A percentile compares a stretch with the other conserved stretches of the same genome.
Conservation (phyloP, 1,140 invertebrate genomes). For the Thaumatotibia leucotreta region DNA sequence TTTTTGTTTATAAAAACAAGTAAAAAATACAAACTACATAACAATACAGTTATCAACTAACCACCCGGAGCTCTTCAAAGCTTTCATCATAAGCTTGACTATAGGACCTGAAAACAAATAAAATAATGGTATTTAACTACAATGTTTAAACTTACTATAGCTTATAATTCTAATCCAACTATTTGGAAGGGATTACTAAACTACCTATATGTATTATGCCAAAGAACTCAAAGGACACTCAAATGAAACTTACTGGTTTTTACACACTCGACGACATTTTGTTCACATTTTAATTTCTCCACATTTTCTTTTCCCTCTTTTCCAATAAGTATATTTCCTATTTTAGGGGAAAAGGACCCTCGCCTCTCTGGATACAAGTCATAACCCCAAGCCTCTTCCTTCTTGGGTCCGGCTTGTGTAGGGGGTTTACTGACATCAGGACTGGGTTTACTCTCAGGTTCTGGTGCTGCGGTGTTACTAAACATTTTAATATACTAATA, state of each 20-base stretch:
- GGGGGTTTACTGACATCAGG: neutral
- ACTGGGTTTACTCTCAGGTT: neutral
- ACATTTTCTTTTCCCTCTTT: slow-evolving; percentile 81
- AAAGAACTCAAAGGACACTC: too few species aligned
- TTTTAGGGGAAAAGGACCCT: slow-evolving; percentile 77
- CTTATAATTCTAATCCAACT: too few species aligned
- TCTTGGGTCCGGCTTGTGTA: slow-evolving; percentile 18
- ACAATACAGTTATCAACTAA: slow-evolving; percentile 76
- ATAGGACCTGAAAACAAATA: slow-evolving; percentile 81
- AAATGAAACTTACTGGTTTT: slow-evolving; percentile 81
- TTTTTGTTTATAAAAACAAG: slow-evolving; percentile 19
- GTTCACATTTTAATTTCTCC: slow-evolving; percentile 88
- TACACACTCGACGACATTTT: slow-evolving; percentile 85
- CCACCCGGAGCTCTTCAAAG: slow-evolving; percentile 91
- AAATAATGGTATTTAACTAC: slow-evolving; percentile 7
- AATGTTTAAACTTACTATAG: too few species aligned
- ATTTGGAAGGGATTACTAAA: too few species aligned
- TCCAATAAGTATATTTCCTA: slow-evolving; percentile 77
- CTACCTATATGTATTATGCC: too few species aligned
- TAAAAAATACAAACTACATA: slow-evolving; percentile 58
- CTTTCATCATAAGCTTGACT: slow-evolving; percentile 89
- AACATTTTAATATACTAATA: neutral
- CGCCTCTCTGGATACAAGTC: slow-evolving; percentile 92
- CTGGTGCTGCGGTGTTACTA: neutral
- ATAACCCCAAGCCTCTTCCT: slow-evolving; percentile 80